phyloP scores from a whole-genome alignment of 2,113 vertebrate genomes.

The Fregata magnificens region DNA sequence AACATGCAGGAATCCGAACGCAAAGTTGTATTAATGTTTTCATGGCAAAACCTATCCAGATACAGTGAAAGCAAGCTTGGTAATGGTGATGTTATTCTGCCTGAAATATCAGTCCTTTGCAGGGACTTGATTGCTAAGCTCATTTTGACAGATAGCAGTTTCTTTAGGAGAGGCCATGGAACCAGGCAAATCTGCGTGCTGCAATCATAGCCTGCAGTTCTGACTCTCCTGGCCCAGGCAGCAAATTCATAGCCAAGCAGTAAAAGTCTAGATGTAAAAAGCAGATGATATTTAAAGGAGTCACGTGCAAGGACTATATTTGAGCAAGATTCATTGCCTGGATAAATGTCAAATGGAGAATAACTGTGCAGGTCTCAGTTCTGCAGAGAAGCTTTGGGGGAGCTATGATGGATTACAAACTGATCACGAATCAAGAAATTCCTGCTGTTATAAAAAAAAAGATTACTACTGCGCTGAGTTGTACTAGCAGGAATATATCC shows the following conservation, averaged over 20 bases:
- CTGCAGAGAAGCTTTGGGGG: not conserved
- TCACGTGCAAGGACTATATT: not conserved
- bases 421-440: not conserved
- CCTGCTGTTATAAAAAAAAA: not conserved
- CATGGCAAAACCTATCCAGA: not conserved
- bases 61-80: not conserved
- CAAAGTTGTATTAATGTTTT: rapidly evolving
- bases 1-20: rapidly evolving
- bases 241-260: not conserved
- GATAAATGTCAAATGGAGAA: slow-evolving; percentile 1
- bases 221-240: not conserved
- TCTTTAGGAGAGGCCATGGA: not conserved
- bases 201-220: not conserved
- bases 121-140: not conserved
- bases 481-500: not conserved
- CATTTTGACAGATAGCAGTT: not conserved
- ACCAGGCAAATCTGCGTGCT: not conserved
- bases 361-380: not conserved
- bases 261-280: slow-evolving; percentile 10
- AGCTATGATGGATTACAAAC: not conserved
- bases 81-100: not conserved
- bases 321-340: slow-evolving; percentile 22
- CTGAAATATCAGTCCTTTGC: not conserved
- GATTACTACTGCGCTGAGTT: not conserved
- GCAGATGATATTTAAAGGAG: not conserved